Conservation (phyloP, 2,797 vertebrate species). For the Poecilia gillii region DNA sequence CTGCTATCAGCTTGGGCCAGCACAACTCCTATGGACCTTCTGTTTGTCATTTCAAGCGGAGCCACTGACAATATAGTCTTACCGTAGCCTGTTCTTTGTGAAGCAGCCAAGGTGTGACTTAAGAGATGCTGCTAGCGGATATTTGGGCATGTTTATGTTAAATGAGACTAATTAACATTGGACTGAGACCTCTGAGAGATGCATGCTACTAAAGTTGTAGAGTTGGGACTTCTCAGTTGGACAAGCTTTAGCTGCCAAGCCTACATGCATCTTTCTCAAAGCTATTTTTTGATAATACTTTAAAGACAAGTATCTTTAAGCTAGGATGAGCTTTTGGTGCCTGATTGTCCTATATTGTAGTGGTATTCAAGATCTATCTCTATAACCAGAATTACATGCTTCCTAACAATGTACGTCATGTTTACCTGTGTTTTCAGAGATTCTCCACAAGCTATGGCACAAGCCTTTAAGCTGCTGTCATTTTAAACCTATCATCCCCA, state of each 20-base stretch:
- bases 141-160: conserved; percentile 51
- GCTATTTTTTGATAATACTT: not conserved
- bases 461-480: not conserved
- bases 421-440: not conserved
- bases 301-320: not conserved
- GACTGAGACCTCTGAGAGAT: conserved; percentile 67
- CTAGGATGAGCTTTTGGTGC: not conserved
- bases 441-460: not conserved
- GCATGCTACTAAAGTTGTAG: conserved; percentile 46
- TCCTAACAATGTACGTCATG: not conserved
- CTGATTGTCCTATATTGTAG: not conserved
- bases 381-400: not conserved
- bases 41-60: conserved; percentile 70
- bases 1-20: conserved; percentile 75
- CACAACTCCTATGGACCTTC: conserved; percentile 56
- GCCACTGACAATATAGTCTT: conserved; percentile 57
- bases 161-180: conserved; percentile 58
- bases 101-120: conserved; percentile 51
- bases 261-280: conserved; percentile 70
- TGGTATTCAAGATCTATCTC: not conserved
- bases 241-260: conserved; percentile 80
- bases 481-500: not conserved
- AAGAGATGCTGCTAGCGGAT: conserved; percentile 49
- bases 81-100: conserved; percentile 50
- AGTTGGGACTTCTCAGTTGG: conserved; percentile 67